phyloP scores from a whole-genome alignment of 2,113 vertebrate species.

The Oncorhynchus keta region DNA sequence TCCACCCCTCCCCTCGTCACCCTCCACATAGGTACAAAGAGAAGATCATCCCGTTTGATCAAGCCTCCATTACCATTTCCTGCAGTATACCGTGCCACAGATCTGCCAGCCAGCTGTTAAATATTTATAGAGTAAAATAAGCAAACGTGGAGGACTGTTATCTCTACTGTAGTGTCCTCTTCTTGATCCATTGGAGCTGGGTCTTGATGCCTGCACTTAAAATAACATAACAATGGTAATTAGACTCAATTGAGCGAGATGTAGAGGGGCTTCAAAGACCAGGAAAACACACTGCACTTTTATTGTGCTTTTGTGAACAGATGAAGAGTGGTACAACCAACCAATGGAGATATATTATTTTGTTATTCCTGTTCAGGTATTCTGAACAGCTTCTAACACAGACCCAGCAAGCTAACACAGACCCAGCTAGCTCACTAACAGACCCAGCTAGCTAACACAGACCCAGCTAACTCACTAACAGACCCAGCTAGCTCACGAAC shows the following conservation, averaged over 20 bases:
- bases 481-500: too few relatives aligned
- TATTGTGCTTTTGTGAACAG: background rate
- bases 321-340: background rate
- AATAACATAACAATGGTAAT: background rate
- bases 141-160: background rate
- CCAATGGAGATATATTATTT: background rate
- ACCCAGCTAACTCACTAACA: too few relatives aligned
- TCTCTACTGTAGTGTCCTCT: background rate
- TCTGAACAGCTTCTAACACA: background rate
- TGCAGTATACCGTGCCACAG: background rate
- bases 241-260: background rate
- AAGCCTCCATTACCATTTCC: background rate
- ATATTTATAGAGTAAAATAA: background rate
- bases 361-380: background rate
- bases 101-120: conserved; percentile 13
- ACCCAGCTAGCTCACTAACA: too few relatives aligned
- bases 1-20: too few relatives aligned
- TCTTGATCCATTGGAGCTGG: background rate
- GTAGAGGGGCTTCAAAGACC: background rate
- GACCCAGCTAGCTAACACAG: too few relatives aligned
- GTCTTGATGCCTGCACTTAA: background rate
- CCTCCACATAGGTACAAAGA: background rate
- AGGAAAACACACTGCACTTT: background rate
- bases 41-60: conserved; percentile 7
- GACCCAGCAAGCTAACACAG: too few relatives aligned